Evolutionary conservation across 2,888 invertebrate genomes (phyloP).

Genomic region (Hydraecia micacea): DNA sequence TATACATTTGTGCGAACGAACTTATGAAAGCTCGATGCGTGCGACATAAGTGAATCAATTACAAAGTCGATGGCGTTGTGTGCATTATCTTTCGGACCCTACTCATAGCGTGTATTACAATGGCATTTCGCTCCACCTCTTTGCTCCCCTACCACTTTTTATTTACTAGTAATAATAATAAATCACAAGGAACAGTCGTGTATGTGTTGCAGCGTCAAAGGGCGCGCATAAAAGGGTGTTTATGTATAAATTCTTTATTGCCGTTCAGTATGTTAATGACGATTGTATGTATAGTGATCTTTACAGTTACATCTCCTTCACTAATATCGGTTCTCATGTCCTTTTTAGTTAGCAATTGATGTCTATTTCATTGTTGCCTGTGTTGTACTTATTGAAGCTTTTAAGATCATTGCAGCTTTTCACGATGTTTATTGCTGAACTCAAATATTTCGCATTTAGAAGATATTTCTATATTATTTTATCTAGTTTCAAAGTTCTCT

Average conservation of each 20-base stretch:
- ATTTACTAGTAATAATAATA: conserved; percentile 90
- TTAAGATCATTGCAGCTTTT: background rate
- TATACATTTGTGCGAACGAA: conserved; percentile 54
- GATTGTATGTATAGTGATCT: conserved; percentile 70
- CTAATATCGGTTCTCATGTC: conserved; percentile 41
- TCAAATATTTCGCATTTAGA: background rate
- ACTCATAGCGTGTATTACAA: conserved; percentile 82
- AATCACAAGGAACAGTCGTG: conserved; percentile 84
- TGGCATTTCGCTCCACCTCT: conserved; percentile 89
- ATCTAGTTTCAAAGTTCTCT: conserved; percentile 22
- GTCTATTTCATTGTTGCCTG: background rate
- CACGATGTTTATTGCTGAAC: conserved; percentile 9
- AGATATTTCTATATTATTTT: conserved; percentile 21
- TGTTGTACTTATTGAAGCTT: background rate
- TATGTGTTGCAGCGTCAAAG: conserved; percentile 80
- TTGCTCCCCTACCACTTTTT: conserved; percentile 90
- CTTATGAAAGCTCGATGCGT: conserved; percentile 72
- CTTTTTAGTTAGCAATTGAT: conserved; percentile 29
- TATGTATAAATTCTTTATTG: conserved; percentile 75
- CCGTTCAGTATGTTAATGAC: conserved; percentile 61
- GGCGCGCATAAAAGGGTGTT: conserved; percentile 82
- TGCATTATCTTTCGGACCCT: conserved; percentile 86
- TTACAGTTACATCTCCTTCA: conserved; percentile 58
- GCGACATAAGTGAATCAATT: conserved; percentile 88
- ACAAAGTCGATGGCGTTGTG: conserved; percentile 82